Evolutionary conservation across 2,797 vertebrate species (phyloP), one percentile per base, ranked within the genome.

Genomic region (Eutrigla gurnardus): DNA sequence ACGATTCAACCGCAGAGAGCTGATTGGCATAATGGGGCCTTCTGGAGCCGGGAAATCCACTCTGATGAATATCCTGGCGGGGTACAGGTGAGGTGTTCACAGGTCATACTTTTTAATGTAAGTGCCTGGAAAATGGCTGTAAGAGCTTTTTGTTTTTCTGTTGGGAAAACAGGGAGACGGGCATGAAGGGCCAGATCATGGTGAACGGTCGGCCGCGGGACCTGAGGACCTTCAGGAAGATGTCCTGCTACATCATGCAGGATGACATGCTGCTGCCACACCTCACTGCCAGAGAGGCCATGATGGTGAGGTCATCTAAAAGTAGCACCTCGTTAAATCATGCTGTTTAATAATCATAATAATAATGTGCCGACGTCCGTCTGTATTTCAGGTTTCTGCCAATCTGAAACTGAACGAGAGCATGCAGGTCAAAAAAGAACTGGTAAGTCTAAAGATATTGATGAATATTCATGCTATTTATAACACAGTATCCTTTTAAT

Each of bases 171-270:
- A 99, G 98, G 91, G 96, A 99, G 92, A 97, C 96, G 0, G 98
- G 98, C 25, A 99, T 99, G 98, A 98, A 98, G 89, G 98, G 98
- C 5, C 96, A 98, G 89, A 97, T 99, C 86, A 84, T 97, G 86
- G 97, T 99, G 72, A 99, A 99, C 0, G 97, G 97, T 9, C 92
- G 95, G 46, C 96, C 93, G 0, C 91, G 98, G 79, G 97, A 99
- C 70, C 94, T 98, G 82, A 95, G 98, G 69, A 99, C 97, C 37
- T 99, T 99, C 93, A 95, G 98, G 74, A 99, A 99, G 94, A 99
- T 99, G 98, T 99, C 98, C 55, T 99, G 98, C 88, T 99, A 99
- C 90, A 99, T 99, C 92, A 99, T 99, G 98, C 98, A 99, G 92
- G 97, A 99, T 0, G 98, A 99, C 91, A 98, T 99, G 97, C 93